phyloP scores from a whole-genome alignment of 1,140 invertebrate species.

The Hestina assimilis region DNA sequence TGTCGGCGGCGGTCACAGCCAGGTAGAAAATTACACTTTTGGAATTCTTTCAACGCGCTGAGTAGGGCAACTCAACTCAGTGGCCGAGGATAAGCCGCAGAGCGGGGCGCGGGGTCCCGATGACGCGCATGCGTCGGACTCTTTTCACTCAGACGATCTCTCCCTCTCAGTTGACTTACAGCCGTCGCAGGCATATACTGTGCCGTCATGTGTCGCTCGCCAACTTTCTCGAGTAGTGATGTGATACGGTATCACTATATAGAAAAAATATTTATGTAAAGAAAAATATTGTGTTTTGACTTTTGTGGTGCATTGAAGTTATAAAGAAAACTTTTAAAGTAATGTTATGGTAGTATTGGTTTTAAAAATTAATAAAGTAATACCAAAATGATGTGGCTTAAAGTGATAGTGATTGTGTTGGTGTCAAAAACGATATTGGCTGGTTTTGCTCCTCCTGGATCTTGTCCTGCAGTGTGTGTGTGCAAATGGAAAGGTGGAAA shows the following conservation, averaged over 20 bases:
- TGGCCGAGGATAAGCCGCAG: slow-evolving; percentile 67
- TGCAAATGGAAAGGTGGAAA: slow-evolving; percentile 97
- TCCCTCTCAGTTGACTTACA: slow-evolving; percentile 69
- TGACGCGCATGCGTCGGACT: slow-evolving; percentile 62
- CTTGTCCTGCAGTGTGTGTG: slow-evolving; percentile 87
- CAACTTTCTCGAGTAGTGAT: slow-evolving; percentile 76
- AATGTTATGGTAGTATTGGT: slow-evolving; percentile 39
- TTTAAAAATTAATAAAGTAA: slow-evolving; percentile 34
- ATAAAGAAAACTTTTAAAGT: slow-evolving; percentile 28
- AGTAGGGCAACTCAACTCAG: slow-evolving; percentile 58
- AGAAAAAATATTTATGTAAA: slow-evolving; percentile 33
- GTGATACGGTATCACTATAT: slow-evolving; percentile 67
- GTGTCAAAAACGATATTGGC: slow-evolving; percentile 58
- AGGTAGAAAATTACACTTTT: slow-evolving; percentile 76
- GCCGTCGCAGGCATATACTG: slow-evolving; percentile 47
- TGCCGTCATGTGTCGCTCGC: slow-evolving; percentile 64
- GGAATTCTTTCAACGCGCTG: slow-evolving; percentile 71
- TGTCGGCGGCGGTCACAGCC: slow-evolving; percentile 61
- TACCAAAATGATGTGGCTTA: slow-evolving; percentile 70
- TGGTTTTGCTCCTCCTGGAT: slow-evolving; percentile 68
- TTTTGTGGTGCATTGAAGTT: slow-evolving; percentile 26
- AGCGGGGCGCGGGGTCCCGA: slow-evolving; percentile 58
- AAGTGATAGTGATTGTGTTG: slow-evolving; percentile 63
- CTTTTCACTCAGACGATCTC: slow-evolving; percentile 56
- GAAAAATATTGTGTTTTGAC: slow-evolving; percentile 30